Base-by-base conservation (phyloP, 2,888 invertebrate genomes). In the Suillia variegata region DNA sequence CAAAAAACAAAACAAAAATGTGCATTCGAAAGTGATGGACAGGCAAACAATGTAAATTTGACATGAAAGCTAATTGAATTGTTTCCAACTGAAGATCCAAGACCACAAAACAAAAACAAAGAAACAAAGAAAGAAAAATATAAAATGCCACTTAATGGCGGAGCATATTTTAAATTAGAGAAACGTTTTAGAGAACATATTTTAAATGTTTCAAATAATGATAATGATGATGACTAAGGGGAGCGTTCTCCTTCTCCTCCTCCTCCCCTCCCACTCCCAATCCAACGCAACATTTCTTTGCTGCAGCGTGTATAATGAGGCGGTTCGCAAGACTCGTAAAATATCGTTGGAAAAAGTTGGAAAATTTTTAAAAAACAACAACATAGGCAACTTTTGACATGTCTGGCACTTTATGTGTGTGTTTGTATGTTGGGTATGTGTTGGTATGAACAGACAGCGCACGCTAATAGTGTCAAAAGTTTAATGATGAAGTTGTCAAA, bases 61-160 rank as follows among this genome's bases (percentile, higher is more conserved):
- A 77, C 75, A 72, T 72, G 62, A n/a, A 67, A 67, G 75, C 77
- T 75, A 75, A 75, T 75, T 75, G 75, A 77, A 76, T 73, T 72
- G 73, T 75, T 45, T 45, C 18, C 13, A 57, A 56, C n/a, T n/a
- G 22, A 49, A 56, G 5, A 17, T 12, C 31, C 33, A 55, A 21
- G 45, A 5, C 38, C 45, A 21, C 34, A 34, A 42, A 42, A 21
- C 31, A 20, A 22, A 51, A 52, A 47, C 12, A 18, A 21, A 49
- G 13, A 24, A n/a, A n/a, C n/a, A n/a, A n/a, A n/a, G n/a, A n/a
- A n/a, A n/a, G n/a, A n/a, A n/a, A n/a, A n/a, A n/a, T n/a, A 26
- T 6, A 26, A 26, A 26, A 26, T 10, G 26, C 26, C n/a, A 38
- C 38, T 38, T 38, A 38, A 38, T 38, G n/a, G 15, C 15, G 4